phyloP scores from a whole-genome alignment of 1,140 invertebrate genomes.

The Lepidurus couesii region DNA sequence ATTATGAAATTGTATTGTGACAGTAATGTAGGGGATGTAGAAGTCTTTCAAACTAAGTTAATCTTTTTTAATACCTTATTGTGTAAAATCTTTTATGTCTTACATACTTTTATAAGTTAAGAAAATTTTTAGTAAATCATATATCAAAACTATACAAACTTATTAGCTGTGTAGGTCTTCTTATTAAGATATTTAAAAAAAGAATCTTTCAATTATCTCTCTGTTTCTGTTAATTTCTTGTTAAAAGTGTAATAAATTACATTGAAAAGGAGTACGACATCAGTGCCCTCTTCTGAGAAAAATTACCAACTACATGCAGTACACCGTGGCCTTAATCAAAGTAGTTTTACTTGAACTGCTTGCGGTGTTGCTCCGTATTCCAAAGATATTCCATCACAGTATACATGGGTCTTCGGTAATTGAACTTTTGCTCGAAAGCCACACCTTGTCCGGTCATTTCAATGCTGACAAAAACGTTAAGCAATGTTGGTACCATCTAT shows the following conservation, averaged over 20 bases:
- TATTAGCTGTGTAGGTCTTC: too few species aligned
- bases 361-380: constrained; percentile 66
- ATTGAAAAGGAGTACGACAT: too few species aligned
- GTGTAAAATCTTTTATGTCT: neutral
- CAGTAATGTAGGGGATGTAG: neutral
- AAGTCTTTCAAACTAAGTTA: constrained; percentile 29
- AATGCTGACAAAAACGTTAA: constrained; percentile 91
- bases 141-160: too few species aligned
- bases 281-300: too few species aligned
- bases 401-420: constrained; percentile 93
- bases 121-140: too few species aligned
- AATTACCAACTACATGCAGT: too few species aligned
- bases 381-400: constrained; percentile 87
- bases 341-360: constrained; percentile 60
- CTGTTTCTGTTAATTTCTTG: too few species aligned
- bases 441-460: constrained; percentile 95
- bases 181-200: too few species aligned
- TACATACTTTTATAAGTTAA: too few species aligned
- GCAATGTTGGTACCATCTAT: constrained; percentile 64
- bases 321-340: too few species aligned
- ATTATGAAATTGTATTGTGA: constrained; percentile 27
- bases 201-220: too few species aligned
- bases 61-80: constrained; percentile 26
- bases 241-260: too few species aligned
- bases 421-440: constrained; percentile 95